Base-by-base conservation (phyloP, 1,140 invertebrate species). In the Berghia stephanieae region DNA sequence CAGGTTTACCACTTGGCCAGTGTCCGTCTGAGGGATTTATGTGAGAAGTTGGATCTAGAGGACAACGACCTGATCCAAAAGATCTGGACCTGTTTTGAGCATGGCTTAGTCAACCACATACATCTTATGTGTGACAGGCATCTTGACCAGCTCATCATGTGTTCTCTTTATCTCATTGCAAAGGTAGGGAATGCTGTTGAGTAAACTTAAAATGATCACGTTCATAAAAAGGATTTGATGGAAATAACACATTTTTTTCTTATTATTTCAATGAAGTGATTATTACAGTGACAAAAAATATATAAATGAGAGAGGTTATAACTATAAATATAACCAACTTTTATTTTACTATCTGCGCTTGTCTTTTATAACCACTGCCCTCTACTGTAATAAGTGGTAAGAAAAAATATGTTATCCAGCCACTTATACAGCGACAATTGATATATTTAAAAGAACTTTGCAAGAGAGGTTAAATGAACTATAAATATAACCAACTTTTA, bases 91-190 rank as follows among this genome's bases (percentile, higher is more conserved):
- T 96, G 96, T 83, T 96, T 99, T 85, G 97, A 99, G 88, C 93
- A 97, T 87, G 93, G 94, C 3, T 92, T 99, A 80, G 94, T 96
- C 73, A 92, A 96, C 76, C 92, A 96, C 82, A 94, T 94, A 0
- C 92, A 94, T 75, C 79, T 89, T 40, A 82, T 89, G 80, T 84
- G 93, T 80, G 96, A 98, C 89, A 91, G 98, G 16, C 97, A 99
- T 90, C 91, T 99, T 27, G 98, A 99, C 91, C 98, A 99, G 90
- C 93, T 99, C 76, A 92, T 99, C n/a, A 98, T 99, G 97, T 99
- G 98, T 91, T 93, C 96, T 79, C 93, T 99, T 78, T 99, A 99
- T 90, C 95, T 98, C 60, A 95, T 99, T 79, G 96, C 95, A 84
- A 98, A 96, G 91, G 93, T 98, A 79, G 90, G 83, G n/a, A n/a